Evolutionary conservation across 2,888 invertebrate species (phyloP).

Genomic region (Aleiodes leptofemur): DNA sequence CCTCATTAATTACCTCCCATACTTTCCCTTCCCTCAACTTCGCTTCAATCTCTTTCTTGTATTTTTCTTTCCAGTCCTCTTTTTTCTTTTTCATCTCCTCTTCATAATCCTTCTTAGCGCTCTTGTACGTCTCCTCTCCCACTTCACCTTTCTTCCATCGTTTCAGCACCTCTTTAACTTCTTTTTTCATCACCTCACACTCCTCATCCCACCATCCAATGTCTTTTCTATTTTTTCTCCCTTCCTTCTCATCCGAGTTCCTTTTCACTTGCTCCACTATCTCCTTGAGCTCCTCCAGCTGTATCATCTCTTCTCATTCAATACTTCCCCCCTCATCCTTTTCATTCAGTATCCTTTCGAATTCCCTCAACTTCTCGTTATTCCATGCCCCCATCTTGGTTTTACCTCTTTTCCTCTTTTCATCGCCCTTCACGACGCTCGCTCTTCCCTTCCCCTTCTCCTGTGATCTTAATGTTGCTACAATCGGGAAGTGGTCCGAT

Average conservation of each 20-base stretch:
- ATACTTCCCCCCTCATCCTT: conserved; percentile 31
- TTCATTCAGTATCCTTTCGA: conserved; percentile 10
- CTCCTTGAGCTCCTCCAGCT: not conserved
- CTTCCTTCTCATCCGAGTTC: not conserved
- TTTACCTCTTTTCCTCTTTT: not conserved
- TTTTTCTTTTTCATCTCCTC: not conserved
- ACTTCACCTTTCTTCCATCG: no score
- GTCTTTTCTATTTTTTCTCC: no score
- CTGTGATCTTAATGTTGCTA: no score
- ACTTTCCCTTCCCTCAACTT: conserved; percentile 17
- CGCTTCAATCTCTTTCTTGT: not conserved
- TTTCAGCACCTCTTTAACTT: no score
- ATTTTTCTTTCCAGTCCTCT: not conserved
- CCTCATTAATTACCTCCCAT: conserved; percentile 34
- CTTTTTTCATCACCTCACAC: not conserved
- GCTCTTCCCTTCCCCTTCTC: no score
- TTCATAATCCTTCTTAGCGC: conserved; percentile 1
- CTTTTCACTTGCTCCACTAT: not conserved
- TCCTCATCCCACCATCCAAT: not conserved
- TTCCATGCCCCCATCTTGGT: no score
- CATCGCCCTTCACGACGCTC: not conserved
- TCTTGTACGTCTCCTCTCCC: not conserved
- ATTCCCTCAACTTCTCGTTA: not conserved
- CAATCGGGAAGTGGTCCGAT: no score
- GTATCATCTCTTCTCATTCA: not conserved